Conservation (phyloP, 2,797 vertebrate species). For the Bucorvus abyssinicus region DNA sequence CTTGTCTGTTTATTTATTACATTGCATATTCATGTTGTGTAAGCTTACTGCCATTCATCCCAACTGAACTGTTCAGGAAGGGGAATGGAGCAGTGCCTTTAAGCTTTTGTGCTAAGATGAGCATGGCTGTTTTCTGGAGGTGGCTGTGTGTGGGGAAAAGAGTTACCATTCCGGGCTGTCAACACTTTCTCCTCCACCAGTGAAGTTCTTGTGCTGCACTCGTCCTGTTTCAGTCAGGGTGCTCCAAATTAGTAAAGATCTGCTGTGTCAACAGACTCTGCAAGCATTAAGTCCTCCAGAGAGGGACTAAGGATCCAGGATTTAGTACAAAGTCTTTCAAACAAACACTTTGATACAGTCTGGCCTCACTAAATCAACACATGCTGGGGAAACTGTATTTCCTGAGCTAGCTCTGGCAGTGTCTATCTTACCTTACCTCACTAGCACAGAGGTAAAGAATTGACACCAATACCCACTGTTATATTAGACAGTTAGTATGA, state of each 20-base stretch:
- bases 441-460: neutral
- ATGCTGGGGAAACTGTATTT: neutral
- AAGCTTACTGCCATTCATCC: neutral
- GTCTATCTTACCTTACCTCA: neutral
- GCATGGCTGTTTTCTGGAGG: neutral
- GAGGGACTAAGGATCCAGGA: neutral
- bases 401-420: neutral
- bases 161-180: neutral
- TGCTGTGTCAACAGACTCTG: neutral
- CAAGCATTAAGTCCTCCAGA: neutral
- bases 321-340: neutral
- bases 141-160: neutral
- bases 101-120: neutral
- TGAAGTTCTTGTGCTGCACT: neutral
- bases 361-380: neutral
- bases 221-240: neutral
- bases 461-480: neutral
- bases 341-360: neutral
- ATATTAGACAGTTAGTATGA: neutral
- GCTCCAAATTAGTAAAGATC: neutral
- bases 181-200: neutral
- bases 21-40: neutral
- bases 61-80: neutral
- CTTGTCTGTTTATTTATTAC: neutral
- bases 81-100: neutral